Percentiles rank a stretch among this genome's conserved stretches.
Conservation (phyloP, 2,113 vertebrate species). For the Oryzias javanicus region DNA sequence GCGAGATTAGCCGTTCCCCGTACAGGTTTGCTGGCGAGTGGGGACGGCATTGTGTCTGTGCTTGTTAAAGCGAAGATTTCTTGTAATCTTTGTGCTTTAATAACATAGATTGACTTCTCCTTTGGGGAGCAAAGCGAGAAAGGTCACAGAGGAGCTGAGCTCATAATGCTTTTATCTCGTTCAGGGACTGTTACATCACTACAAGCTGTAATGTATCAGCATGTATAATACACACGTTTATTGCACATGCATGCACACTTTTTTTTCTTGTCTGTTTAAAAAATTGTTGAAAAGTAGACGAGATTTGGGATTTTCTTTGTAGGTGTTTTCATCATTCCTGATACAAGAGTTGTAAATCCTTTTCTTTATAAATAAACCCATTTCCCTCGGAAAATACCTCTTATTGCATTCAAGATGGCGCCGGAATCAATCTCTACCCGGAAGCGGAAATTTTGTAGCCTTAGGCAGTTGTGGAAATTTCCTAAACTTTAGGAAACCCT, state of each 20-base stretch:
- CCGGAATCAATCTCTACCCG: too few relatives aligned
- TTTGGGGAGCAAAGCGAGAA: conserved; percentile 28
- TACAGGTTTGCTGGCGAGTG: conserved; percentile 22
- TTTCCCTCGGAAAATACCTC: too few relatives aligned
- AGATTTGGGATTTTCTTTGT: too few relatives aligned
- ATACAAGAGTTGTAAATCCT: too few relatives aligned
- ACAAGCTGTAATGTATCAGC: conserved; percentile 14
- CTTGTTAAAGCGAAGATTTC: conserved; percentile 27
- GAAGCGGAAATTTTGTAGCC: too few relatives aligned
- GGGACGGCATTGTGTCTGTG: conserved; percentile 4
- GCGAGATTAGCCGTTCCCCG: conserved; percentile 50
- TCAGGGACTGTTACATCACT: conserved; percentile 52
- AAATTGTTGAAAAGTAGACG: too few relatives aligned
- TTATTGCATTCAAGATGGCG: too few relatives aligned
- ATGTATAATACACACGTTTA: conserved; percentile 9
- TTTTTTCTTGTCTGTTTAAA: background rate
- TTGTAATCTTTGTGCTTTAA: conserved; percentile 45
- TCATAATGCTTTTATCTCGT: conserved; percentile 24
- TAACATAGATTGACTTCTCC: conserved; percentile 41
- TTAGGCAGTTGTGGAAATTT: too few relatives aligned
- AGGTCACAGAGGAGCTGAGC: conserved; percentile 38
- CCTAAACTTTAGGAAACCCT: too few relatives aligned
- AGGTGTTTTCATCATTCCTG: too few relatives aligned
- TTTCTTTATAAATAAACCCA: too few relatives aligned
- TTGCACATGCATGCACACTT: background rate